These are phyloP conservation scores for Turdus rufiventris DNA, from an alignment of 2,113 vertebrate species.

Conservation along the genomic window DNA sequence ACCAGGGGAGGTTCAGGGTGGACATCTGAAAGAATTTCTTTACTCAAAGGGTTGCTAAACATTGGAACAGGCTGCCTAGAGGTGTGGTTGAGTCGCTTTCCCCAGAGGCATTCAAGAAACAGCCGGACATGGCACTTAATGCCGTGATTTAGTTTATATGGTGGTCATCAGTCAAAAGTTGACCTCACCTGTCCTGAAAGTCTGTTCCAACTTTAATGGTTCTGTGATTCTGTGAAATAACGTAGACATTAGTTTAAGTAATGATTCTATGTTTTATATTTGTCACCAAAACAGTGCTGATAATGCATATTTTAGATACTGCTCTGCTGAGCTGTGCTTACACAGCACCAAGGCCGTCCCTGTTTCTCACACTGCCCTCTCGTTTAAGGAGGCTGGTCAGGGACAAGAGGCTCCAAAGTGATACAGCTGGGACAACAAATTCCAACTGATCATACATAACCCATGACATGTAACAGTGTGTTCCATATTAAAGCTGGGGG, in stretches of 20 bases:
- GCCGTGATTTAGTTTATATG: background rate
- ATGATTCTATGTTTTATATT: background rate
- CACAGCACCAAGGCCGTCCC: background rate
- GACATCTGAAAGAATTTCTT: background rate
- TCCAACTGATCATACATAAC: background rate
- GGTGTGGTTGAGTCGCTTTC: rapidly evolving
- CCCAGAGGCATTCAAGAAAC: background rate
- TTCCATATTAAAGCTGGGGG: background rate
- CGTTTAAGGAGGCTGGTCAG: background rate
- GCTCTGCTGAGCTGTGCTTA: background rate
- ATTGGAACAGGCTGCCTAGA: rapidly evolving
- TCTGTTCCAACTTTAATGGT: background rate
- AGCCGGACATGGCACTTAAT: background rate
- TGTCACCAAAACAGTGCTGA: background rate
- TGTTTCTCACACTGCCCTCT: background rate
- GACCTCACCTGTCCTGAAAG: background rate
- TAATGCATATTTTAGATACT: background rate
- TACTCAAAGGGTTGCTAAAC: background rate
- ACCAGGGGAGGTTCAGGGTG: background rate
- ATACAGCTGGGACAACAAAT: background rate
- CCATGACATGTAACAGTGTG: background rate
- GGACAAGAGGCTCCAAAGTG: background rate
- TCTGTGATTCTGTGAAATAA: background rate
- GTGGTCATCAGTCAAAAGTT: background rate
- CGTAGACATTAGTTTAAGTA: background rate